A percentile compares a stretch with the other conserved stretches of the same genome.
Evolutionary conservation across 2,113 vertebrate species (phyloP).

Genomic region (Ictalurus punctatus): DNA sequence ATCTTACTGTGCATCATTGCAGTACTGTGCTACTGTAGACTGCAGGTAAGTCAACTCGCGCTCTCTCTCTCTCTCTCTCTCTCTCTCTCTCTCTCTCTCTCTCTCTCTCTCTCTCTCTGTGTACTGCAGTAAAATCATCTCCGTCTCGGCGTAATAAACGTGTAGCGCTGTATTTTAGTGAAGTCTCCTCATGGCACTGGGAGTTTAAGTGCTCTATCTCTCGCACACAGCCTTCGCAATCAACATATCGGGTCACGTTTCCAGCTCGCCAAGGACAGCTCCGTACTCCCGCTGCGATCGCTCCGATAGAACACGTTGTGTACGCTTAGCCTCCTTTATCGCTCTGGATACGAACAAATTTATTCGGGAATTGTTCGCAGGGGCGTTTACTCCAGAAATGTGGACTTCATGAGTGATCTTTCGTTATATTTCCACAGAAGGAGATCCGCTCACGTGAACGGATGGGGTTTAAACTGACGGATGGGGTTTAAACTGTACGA

Average conservation of each 20-base stretch:
- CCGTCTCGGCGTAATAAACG: background rate
- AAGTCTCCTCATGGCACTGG: no score
- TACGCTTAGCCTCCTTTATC: background rate
- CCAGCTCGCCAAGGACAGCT: background rate
- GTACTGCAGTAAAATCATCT: background rate
- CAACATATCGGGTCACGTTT: background rate
- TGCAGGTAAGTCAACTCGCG: slow-evolving; percentile 81
- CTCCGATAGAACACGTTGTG: background rate
- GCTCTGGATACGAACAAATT: background rate
- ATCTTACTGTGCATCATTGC: slow-evolving; percentile 98
- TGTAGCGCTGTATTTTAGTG: slow-evolving; percentile 3
- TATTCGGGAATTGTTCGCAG: background rate
- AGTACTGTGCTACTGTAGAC: slow-evolving; percentile 96
- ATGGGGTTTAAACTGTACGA: no score
- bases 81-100: background rate
- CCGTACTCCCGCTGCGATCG: background rate
- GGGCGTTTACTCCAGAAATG: background rate
- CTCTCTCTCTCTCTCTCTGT: background rate
- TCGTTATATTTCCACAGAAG: background rate
- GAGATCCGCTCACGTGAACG: no score
- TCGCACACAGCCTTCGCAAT: background rate
- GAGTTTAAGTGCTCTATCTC: background rate
- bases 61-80: background rate
- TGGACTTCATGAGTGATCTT: background rate
- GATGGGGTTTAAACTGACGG: no score